A percentile compares a stretch with the other conserved stretches of the same genome.
phyloP scores from a whole-genome alignment of 2,113 vertebrate genomes.

The Centropristis striata region DNA sequence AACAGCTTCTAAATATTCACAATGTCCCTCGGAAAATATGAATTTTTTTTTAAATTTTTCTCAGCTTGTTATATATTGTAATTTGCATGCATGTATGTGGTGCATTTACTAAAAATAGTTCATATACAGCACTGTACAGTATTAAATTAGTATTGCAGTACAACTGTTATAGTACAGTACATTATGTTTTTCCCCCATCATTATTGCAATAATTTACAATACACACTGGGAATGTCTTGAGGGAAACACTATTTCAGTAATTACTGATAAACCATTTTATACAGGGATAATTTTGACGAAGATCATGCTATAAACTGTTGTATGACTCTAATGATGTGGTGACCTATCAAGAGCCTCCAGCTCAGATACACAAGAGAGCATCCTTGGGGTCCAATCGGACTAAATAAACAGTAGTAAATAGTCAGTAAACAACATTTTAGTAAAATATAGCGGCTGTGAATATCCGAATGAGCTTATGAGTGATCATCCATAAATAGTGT shows the following conservation, averaged over 20 bases:
- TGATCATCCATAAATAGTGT: neutral
- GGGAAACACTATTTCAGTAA: neutral
- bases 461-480: conserved; percentile 17
- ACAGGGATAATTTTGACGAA: neutral
- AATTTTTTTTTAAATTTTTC: no score
- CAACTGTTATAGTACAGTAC: neutral
- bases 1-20: neutral
- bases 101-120: neutral
- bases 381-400: neutral
- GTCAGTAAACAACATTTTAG: no score
- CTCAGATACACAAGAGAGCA: neutral
- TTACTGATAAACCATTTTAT: neutral
- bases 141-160: no score
- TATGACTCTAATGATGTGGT: neutral
- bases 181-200: neutral
- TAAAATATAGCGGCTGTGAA: neutral
- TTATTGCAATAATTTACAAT: neutral
- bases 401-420: neutral
- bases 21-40: neutral
- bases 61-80: neutral
- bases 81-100: neutral
- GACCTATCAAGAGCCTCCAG: neutral
- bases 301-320: neutral
- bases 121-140: neutral
- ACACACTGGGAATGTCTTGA: no score